phyloP scores from a whole-genome alignment of 2,797 vertebrate species.

The Triplophysa yarkandensis region DNA sequence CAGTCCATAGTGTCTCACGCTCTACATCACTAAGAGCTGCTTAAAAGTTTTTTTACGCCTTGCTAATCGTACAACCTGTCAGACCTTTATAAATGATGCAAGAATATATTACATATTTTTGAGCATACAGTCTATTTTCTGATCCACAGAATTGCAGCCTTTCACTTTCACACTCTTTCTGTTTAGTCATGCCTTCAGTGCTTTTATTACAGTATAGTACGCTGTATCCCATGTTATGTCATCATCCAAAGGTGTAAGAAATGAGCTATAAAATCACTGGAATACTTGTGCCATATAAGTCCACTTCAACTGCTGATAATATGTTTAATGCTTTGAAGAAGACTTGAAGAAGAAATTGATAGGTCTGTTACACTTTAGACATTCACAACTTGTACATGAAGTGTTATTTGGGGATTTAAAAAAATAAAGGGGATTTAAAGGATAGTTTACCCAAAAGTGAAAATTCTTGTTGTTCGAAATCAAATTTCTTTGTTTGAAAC shows the following conservation, averaged over 20 bases:
- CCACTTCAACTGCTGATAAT: slow-evolving; percentile 27
- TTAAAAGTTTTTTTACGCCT: slow-evolving; percentile 21
- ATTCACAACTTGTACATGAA: neutral
- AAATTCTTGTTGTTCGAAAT: too few relatives aligned
- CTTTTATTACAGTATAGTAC: slow-evolving; percentile 34
- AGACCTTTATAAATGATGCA: slow-evolving; percentile 40
- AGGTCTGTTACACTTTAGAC: slow-evolving; percentile 14
- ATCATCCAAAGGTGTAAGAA: slow-evolving; percentile 31
- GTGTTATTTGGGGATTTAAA: too few relatives aligned
- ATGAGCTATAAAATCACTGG: slow-evolving; percentile 16
- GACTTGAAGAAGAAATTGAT: slow-evolving; percentile 18
- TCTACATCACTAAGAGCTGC: slow-evolving; percentile 24
- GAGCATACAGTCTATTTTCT: slow-evolving; percentile 18
- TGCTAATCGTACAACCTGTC: slow-evolving; percentile 42
- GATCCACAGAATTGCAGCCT: neutral
- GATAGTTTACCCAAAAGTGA: too few relatives aligned
- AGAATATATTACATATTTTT: slow-evolving; percentile 13
- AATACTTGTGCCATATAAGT: slow-evolving; percentile 19
- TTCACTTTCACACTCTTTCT: slow-evolving; percentile 7
- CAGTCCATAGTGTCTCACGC: neutral
- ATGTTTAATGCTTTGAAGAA: slow-evolving; percentile 28
- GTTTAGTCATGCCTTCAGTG: slow-evolving; percentile 13
- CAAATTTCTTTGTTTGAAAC: too few relatives aligned
- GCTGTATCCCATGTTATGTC: slow-evolving; percentile 18
- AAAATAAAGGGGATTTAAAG: too few relatives aligned